phyloP scores from a whole-genome alignment of 1,140 invertebrate genomes.

The Ceratosolen fusciceps region DNA sequence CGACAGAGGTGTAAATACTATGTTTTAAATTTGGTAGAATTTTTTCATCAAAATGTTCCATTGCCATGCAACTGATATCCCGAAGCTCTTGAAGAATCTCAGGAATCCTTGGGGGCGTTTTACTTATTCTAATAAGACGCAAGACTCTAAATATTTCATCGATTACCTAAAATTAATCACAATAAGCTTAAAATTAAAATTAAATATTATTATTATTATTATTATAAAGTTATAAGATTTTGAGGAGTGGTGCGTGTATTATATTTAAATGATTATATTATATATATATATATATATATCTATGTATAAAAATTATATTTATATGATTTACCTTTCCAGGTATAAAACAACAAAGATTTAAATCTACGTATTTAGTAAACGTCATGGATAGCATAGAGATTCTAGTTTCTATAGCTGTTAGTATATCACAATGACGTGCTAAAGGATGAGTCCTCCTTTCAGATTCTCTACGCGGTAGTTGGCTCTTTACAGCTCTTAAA shows the following conservation, averaged over 20 bases:
- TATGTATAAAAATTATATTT: background rate
- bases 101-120: constrained; percentile 82
- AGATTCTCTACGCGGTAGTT: constrained; percentile 89
- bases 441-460: constrained; percentile 88
- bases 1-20: constrained; percentile 63
- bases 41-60: constrained; percentile 96
- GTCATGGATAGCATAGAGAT: constrained; percentile 94
- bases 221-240: too few relatives aligned
- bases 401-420: constrained; percentile 91
- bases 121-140: constrained; percentile 76
- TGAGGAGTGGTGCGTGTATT: too few relatives aligned
- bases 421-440: constrained; percentile 88
- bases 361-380: constrained; percentile 88
- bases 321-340: constrained; percentile 83
- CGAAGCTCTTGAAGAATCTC: constrained; percentile 90
- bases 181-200: background rate
- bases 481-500: constrained; percentile 83
- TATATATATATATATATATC: constrained; percentile 21
- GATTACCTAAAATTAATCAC: constrained; percentile 77
- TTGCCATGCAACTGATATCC: constrained; percentile 96
- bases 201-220: background rate
- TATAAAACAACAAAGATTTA: constrained; percentile 90
- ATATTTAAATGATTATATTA: constrained; percentile 12
- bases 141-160: constrained; percentile 89
- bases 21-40: constrained; percentile 77